Evolutionary conservation across 2,888 invertebrate species (phyloP).

Genomic region (Drosophila eohydei): DNA sequence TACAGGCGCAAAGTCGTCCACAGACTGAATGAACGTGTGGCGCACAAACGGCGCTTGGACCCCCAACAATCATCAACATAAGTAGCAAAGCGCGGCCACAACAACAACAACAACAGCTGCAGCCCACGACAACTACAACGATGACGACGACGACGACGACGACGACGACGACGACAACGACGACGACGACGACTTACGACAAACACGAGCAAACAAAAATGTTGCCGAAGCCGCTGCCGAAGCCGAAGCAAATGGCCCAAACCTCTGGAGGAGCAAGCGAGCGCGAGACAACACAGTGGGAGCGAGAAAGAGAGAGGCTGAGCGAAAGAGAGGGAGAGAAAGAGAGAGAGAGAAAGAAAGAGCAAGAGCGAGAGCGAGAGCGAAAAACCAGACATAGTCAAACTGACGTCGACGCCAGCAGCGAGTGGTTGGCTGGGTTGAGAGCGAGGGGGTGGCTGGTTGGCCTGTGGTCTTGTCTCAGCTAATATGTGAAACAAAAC

Average conservation of each 20-base stretch:
- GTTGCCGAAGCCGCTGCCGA: constrained; percentile 63
- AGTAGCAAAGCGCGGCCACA: constrained; percentile 66
- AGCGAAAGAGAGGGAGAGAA: constrained; percentile 56
- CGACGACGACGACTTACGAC: constrained; percentile 70
- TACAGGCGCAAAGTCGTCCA: constrained; percentile 83
- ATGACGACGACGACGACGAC: constrained; percentile 40
- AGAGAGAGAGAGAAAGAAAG: constrained; percentile 28
- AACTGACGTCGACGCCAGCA: constrained; percentile 64
- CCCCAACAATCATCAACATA: constrained; percentile 79
- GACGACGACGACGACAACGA: constrained; percentile 44
- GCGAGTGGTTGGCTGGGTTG: constrained; percentile 48
- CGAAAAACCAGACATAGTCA: constrained; percentile 56
- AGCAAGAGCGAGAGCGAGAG: constrained; percentile 49
- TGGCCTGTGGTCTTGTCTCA: constrained; percentile 66
- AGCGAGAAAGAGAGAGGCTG: constrained; percentile 32
- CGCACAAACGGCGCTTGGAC: constrained; percentile 81
- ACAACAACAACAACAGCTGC: constrained; percentile 49
- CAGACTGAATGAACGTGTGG: constrained; percentile 83
- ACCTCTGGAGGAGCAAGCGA: constrained; percentile 69
- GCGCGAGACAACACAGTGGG: constrained; percentile 41
- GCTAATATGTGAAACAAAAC: constrained; percentile 67
- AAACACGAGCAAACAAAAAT: constrained; percentile 76
- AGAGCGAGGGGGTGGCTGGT: constrained; percentile 40
- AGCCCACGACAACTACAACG: constrained; percentile 48
- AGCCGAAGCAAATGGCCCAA: constrained; percentile 60